Evolutionary conservation across 2,888 invertebrate genomes (phyloP).

Genomic region (Cybosia mesomella): DNA sequence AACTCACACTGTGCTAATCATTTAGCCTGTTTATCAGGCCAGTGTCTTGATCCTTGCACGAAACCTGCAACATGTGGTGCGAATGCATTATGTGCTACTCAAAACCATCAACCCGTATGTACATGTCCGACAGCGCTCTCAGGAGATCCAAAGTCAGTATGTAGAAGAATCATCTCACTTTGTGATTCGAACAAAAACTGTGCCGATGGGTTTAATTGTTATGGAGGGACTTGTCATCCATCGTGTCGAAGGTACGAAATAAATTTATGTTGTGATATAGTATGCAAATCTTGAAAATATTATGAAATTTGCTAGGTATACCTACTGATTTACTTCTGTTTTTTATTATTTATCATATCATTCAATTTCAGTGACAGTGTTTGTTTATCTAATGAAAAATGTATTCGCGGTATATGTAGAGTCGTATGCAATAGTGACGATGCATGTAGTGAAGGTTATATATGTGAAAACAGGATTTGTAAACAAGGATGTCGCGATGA

Average conservation of each 20-base stretch:
- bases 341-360: constrained; percentile 1
- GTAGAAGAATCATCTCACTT: constrained; percentile 89
- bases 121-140: constrained; percentile 90
- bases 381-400: constrained; percentile 95
- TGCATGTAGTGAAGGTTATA: constrained; percentile 92
- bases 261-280: background rate
- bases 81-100: constrained; percentile 91
- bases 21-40: constrained; percentile 92
- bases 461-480: constrained; percentile 95
- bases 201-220: constrained; percentile 90
- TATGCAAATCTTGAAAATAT: background rate
- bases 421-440: constrained; percentile 95
- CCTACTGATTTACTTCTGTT: no score
- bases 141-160: constrained; percentile 92
- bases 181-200: constrained; percentile 91
- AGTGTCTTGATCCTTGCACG: constrained; percentile 92
- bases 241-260: constrained; percentile 90
- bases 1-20: constrained; percentile 91
- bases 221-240: constrained; percentile 92
- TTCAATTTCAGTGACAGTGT: constrained; percentile 89
- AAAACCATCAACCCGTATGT: constrained; percentile 92
- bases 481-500: constrained; percentile 95
- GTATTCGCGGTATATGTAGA: constrained; percentile 93
- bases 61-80: constrained; percentile 94
- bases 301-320: background rate